Evolutionary conservation across 2,888 invertebrate genomes (phyloP).

Genomic region (Cryptus viduatorius): DNA sequence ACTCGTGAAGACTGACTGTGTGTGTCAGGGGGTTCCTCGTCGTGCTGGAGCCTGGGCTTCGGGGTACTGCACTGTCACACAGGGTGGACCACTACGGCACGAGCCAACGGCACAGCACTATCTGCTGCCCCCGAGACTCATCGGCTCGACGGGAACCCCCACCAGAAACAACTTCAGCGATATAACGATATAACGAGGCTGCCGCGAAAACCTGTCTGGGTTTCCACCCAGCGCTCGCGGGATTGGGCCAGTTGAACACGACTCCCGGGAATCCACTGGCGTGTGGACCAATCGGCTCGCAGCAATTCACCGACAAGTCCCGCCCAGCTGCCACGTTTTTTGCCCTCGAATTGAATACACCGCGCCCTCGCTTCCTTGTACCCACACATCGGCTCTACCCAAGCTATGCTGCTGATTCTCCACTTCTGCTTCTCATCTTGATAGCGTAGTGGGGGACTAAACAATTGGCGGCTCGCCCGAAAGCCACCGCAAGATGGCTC

Average conservation of each 20-base stretch:
- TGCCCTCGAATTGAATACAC: slow-evolving; percentile 82
- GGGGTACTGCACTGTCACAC: slow-evolving; percentile 75
- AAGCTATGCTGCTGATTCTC: slow-evolving; percentile 47
- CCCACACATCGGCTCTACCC: slow-evolving; percentile 45
- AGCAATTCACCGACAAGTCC: slow-evolving; percentile 60
- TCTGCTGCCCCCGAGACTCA: slow-evolving; percentile 79
- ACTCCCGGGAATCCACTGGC: slow-evolving; percentile 68
- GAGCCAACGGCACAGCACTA: slow-evolving; percentile 85
- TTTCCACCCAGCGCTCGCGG: slow-evolving; percentile 77
- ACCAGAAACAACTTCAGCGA: slow-evolving; percentile 70
- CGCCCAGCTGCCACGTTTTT: slow-evolving; percentile 80
- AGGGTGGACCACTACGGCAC: slow-evolving; percentile 81
- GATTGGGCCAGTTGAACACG: slow-evolving; percentile 77
- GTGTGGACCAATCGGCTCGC: slow-evolving; percentile 64
- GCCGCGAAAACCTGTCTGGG: slow-evolving; percentile 78
- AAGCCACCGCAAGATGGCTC: slow-evolving; percentile 85
- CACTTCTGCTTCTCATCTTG: slow-evolving; percentile 58
- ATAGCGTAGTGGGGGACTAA: slow-evolving; percentile 78
- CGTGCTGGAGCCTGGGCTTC: slow-evolving; percentile 69
- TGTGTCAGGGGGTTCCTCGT: slow-evolving; percentile 42
- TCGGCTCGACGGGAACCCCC: slow-evolving; percentile 80
- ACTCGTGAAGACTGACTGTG: slow-evolving; percentile 62
- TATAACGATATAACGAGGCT: slow-evolving; percentile 55
- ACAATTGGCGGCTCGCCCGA: slow-evolving; percentile 84
- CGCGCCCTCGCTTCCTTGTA: slow-evolving; percentile 78